These are phyloP conservation scores for Panulirus ornatus DNA, from an alignment of 1,140 invertebrate species.

Conservation along the genomic window DNA sequence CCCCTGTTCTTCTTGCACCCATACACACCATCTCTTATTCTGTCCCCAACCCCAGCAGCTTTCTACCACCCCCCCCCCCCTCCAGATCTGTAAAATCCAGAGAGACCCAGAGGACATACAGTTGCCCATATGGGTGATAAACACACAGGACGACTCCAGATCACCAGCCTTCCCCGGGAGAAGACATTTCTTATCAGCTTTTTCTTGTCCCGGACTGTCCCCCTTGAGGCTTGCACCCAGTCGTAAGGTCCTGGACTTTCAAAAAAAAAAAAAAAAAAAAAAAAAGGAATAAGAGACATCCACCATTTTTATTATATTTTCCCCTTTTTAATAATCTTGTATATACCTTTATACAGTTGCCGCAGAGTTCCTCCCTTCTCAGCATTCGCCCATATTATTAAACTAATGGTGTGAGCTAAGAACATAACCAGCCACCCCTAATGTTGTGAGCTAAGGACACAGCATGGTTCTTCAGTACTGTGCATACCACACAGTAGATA, in stretches of 20 bases:
- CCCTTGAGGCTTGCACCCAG: background rate
- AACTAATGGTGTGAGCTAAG: background rate
- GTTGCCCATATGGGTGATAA: background rate
- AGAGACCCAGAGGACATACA: background rate
- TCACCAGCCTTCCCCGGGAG: background rate
- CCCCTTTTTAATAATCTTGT: background rate
- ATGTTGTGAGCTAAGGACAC: background rate
- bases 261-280: background rate
- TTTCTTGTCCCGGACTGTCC: background rate
- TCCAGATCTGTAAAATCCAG: constrained; percentile 8
- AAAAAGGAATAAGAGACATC: background rate
- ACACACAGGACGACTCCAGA: constrained; percentile 14
- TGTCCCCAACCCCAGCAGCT: background rate
- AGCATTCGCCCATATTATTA: constrained; percentile 22
- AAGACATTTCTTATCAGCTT: background rate
- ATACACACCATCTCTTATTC: background rate
- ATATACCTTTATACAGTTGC: constrained; percentile 14
- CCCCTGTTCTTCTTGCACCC: no score
- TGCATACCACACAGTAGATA: background rate
- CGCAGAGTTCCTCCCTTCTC: background rate
- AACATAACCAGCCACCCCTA: background rate
- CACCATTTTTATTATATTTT: background rate
- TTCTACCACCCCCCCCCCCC: background rate
- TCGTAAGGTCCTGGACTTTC: constrained; percentile 2
- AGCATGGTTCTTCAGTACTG: background rate